These are phyloP conservation scores for Scaptomyza graminum DNA, from an alignment of 1,140 invertebrate species.

Conservation along the genomic window DNA sequence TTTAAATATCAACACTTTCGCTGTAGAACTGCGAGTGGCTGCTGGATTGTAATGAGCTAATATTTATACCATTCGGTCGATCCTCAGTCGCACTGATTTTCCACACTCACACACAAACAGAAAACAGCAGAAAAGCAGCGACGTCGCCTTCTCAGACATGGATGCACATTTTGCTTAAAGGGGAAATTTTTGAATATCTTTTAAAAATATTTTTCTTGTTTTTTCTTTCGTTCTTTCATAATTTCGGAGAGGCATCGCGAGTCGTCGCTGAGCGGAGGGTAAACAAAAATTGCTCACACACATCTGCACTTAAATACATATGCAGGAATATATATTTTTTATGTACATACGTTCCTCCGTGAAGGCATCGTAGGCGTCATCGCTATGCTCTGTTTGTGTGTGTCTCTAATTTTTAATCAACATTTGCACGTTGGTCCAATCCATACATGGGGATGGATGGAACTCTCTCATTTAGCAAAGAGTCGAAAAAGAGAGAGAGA, in stretches of 20 bases:
- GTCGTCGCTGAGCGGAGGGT: slow-evolving; percentile 56
- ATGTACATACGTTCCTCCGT: slow-evolving; percentile 53
- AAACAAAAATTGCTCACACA: slow-evolving; percentile 65
- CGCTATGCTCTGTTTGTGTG: slow-evolving; percentile 24
- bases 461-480: slow-evolving; percentile 31
- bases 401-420: slow-evolving; percentile 78
- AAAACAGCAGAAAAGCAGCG: neutral
- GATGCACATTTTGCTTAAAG: slow-evolving; percentile 73
- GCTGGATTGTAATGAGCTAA: slow-evolving; percentile 81
- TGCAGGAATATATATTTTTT: neutral
- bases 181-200: slow-evolving; percentile 68
- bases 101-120: slow-evolving; percentile 45
- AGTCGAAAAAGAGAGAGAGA: neutral
- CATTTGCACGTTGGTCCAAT: slow-evolving; percentile 81
- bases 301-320: slow-evolving; percentile 19
- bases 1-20: slow-evolving; percentile 82
- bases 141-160: slow-evolving; percentile 47
- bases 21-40: slow-evolving; percentile 84
- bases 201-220: slow-evolving; percentile 73
- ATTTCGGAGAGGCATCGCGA: slow-evolving; percentile 44
- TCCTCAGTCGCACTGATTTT: slow-evolving; percentile 69
- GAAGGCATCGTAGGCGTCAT: slow-evolving; percentile 69
- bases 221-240: slow-evolving; percentile 66
- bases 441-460: slow-evolving; percentile 77
- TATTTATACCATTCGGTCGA: slow-evolving; percentile 82